Evolutionary conservation across 1,140 invertebrate genomes (phyloP), one percentile per base, ranked within the genome.

Genomic region (Dreissena polymorpha): DNA sequence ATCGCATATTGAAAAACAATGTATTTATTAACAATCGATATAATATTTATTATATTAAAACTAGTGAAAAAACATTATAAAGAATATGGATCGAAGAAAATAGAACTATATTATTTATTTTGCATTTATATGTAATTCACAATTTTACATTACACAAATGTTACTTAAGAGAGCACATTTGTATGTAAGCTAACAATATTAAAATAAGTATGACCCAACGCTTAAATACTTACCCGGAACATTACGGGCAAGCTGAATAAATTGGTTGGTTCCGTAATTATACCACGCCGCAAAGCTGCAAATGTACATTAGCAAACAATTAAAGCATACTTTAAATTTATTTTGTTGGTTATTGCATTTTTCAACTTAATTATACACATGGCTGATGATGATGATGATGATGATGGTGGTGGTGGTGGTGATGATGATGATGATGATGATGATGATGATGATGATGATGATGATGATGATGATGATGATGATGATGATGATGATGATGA

Each of bases 391-490:
- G 63, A 72, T 55, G 51, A n/a, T 60, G 57, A 18, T 60, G 57
- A 5, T 60, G 57, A 3, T 60, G 57, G 2, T 60, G 57, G 2
- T 60, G 16, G 2, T 18, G 57, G 16, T 23, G 21, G 2, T 23
- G 57, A 2, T 23, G 57, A 6, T 18, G 21, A 3, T 60, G 57
- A 3, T 60, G 57, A 12, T 60, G 57, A 3, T 60, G 57, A 3
- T 60, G 57, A 6, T 60, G 57, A 3, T 60, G 57, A 3, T 51
- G 71, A 64, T 73, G 71, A 64, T 73, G 71, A 73, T 73, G 71
- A 73, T 73, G 71, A 73, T 73, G 71, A 73, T 73, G 71, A 73
- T 73, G 71, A 76, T 76, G 57, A 73, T 73, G 71, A 73, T 73
- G 71, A 73, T 73, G 71, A 73, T 73, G 71, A 73, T 73, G 71